phyloP scores from a whole-genome alignment of 2,888 invertebrate genomes.

The Scaptomyza tumidula region DNA sequence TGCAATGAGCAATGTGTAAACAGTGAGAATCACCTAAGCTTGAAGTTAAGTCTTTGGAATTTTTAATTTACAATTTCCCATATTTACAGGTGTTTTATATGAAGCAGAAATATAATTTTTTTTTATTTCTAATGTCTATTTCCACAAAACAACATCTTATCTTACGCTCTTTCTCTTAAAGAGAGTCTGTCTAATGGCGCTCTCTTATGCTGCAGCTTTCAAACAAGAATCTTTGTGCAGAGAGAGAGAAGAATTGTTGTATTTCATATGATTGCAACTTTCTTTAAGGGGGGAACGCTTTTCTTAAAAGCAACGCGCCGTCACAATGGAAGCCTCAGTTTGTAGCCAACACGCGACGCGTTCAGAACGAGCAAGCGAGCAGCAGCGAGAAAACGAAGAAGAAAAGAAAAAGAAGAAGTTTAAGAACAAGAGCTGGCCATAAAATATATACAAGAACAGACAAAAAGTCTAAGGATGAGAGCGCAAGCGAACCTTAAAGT shows the following conservation, averaged over 20 bases:
- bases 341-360: constrained; percentile 72
- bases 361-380: constrained; percentile 59
- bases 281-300: constrained; percentile 65
- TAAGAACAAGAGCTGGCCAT: constrained; percentile 17
- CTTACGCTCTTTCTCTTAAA: constrained; percentile 29
- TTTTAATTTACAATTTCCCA: not conserved
- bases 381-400: constrained; percentile 13
- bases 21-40: not conserved
- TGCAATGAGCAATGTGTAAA: constrained; percentile 9
- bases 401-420: constrained; percentile 8
- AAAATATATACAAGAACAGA: constrained; percentile 17
- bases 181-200: constrained; percentile 14
- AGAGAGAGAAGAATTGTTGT: constrained; percentile 38
- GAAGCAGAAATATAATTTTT: not conserved
- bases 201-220: constrained; percentile 37
- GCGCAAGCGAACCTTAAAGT: constrained; percentile 50
- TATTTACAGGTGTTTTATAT: not conserved
- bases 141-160: constrained; percentile 14
- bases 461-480: constrained; percentile 52
- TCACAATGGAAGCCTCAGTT: constrained; percentile 57
- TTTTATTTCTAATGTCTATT: not conserved
- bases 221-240: constrained; percentile 64
- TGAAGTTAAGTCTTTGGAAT: not conserved
- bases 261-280: constrained; percentile 64
- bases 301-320: constrained; percentile 71